Percentiles rank a stretch among this genome's conserved stretches.
phyloP scores from a whole-genome alignment of 2,888 invertebrate genomes.

The Loripinus fragilis region DNA sequence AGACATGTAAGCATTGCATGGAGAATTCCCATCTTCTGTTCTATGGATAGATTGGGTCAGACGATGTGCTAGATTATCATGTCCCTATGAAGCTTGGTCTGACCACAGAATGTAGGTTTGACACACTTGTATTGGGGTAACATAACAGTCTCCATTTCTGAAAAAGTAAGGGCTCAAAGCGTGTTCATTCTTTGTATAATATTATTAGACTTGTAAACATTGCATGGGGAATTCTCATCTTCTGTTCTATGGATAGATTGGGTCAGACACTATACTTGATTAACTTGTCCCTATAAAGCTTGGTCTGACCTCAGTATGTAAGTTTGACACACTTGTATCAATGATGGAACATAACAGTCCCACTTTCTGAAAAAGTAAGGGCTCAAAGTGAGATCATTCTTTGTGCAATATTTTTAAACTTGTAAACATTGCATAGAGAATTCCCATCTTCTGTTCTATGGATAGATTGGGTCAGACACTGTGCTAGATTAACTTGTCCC shows the following conservation, averaged over 20 bases:
- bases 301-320: slow-evolving; percentile 23
- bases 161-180: not conserved
- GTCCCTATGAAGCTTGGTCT: slow-evolving; percentile 38
- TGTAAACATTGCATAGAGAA: slow-evolving; percentile 20
- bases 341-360: slow-evolving; percentile 2
- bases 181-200: no score
- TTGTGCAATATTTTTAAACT: no score
- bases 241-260: not conserved
- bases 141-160: not conserved
- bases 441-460: slow-evolving; percentile 20
- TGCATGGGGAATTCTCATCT: slow-evolving; percentile 35
- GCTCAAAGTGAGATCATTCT: no score
- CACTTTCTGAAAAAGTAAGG: no score
- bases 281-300: slow-evolving; percentile 26
- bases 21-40: not conserved
- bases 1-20: not conserved
- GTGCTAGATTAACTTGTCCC: slow-evolving; percentile 32
- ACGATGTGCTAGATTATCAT: slow-evolving; percentile 33
- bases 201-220: no score
- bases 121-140: slow-evolving; percentile 20
- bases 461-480: slow-evolving; percentile 31
- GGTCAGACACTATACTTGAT: slow-evolving; percentile 56
- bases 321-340: slow-evolving; percentile 20
- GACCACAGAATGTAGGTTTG: slow-evolving; percentile 13
- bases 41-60: slow-evolving; percentile 24